phyloP scores from a whole-genome alignment of 2,888 invertebrate species.

The Hipparchia sbordonii region DNA sequence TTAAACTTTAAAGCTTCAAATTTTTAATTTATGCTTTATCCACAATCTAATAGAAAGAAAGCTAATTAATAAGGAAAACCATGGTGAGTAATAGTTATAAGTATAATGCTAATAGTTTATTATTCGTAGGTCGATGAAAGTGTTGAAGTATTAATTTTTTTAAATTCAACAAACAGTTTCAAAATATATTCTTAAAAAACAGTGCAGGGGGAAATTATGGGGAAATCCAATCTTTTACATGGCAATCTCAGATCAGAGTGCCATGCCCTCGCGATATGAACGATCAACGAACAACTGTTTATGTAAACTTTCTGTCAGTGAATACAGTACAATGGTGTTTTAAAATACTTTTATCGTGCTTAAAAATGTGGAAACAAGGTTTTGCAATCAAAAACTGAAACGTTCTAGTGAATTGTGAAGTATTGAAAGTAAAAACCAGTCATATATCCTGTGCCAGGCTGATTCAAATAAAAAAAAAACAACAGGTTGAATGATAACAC shows the following conservation, averaged over 20 bases:
- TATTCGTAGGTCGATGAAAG: too few species aligned
- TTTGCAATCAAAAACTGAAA: constrained; percentile 17
- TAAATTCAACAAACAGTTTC: too few species aligned
- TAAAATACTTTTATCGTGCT: constrained; percentile 49
- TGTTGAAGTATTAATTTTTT: too few species aligned
- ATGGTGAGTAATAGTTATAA: too few species aligned
- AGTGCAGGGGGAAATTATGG: neutral
- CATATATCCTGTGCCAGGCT: constrained; percentile 23
- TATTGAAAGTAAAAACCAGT: constrained; percentile 9
- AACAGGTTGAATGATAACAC: constrained; percentile 26
- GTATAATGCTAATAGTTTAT: too few species aligned
- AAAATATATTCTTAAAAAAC: too few species aligned
- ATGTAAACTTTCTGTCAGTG: constrained; percentile 64
- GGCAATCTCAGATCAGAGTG: constrained; percentile 51
- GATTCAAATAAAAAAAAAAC: constrained; percentile 29
- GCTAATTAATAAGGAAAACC: too few species aligned
- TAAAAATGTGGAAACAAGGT: constrained; percentile 31
- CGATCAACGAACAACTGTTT: constrained; percentile 55
- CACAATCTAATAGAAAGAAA: too few species aligned
- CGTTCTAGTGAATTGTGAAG: constrained; percentile 10
- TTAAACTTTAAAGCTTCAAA: too few species aligned
- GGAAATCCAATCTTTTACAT: constrained; percentile 33
- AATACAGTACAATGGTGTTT: constrained; percentile 49
- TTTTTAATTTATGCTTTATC: too few species aligned
- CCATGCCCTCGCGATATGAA: constrained; percentile 49